Evolutionary conservation across 2,797 vertebrate genomes (phyloP), one percentile per base, ranked within the genome.

Genomic region (Poeciliopsis presidionis): DNA sequence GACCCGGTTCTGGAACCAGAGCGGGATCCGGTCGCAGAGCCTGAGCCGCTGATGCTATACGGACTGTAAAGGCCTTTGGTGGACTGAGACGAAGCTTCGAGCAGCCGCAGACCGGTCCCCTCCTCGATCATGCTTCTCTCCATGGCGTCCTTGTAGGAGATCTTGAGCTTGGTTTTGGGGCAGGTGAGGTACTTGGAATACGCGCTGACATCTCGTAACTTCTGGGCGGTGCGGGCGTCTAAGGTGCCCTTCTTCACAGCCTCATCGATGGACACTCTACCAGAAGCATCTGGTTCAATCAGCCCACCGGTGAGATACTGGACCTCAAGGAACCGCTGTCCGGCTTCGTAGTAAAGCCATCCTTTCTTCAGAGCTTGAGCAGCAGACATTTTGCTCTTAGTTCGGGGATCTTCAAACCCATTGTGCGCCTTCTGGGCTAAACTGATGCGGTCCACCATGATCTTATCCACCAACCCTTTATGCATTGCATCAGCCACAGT

Each of bases 41-140:
- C 98, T 0, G 98, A 96, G 0, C 97, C 96, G 2, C 98, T 99
- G 89, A 97, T 88, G 0, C 97, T 99, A 84, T 99, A 99, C 43
- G 98, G 98, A 80, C 98, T 99, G 90, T 99, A 99, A 81, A 98
- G 97, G 74, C 98, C 98, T 94, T 99, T 99, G 94, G 95, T 98
- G 73, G 98, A 99, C 14, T 98, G 98, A 4, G 97, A 97, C 0
- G 98, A 97, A 0, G 98, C 98, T 82, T 99, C 98, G 22, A 99
- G 95, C 76, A 99, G 94, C 72, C 98, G 95, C 77, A 99, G 90
- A 55, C 97, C 97, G 0, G 96, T 96, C 30, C 97, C 98, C 5
- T 99, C 98, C 88, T 99, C 98, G 0, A 95, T 91, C 98, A 99
- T 99, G 95, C 98, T 98, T 80, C 98, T 96, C 43, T 99, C 98